Evolutionary conservation across 2,113 vertebrate genomes (phyloP), one percentile per base, ranked within the genome.

Genomic region (Geothlypis trichas): DNA sequence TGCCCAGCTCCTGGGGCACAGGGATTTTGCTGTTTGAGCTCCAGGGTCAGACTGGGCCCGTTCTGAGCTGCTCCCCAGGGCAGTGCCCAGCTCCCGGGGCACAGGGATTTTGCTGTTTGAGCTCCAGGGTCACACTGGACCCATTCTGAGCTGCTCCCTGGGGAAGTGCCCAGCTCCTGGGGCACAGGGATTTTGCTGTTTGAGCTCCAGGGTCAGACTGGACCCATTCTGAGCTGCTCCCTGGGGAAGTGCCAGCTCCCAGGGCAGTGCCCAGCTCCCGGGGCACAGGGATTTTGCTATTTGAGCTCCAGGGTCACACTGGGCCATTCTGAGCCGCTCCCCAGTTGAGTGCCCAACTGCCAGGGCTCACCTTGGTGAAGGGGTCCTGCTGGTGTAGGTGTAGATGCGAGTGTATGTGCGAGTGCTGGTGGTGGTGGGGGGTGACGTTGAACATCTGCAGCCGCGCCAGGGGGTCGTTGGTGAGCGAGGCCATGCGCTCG

Each of bases 391-490:
- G 99, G 96, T 99, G 99, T 51, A 99, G 99, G 97, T 99, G 99
- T 22, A 99, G 98, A 96, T 99, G 99, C 1, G 99, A 99, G 98
- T 99, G 99, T 96, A 99, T 99, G 97, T 99, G 99, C 0, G 99
- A 99, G 96, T 99, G 99, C 96, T 99, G 99, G 98, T 99, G 99
- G 80, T 99, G 99, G 95, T 99, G 99, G 1, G 99, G 99, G 6
- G 99, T 99, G 79, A 99, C 99, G 21, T 99, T 99, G 98, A 99
- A 99, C 99, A 99, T 99, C 98, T 99, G 99, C 41, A 99, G 98
- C 54, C 99, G 98, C 5, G 99, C 99, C 96, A 99, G 98, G 26
- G 99, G 99, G 97, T 99, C 99, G 9, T 99, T 99, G 87, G 99
- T 98, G 68, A 99, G 98, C 1, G 99, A 99, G 1, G 99, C 99